Evolutionary conservation across 2,888 invertebrate species (phyloP), one percentile per base, ranked within the genome.

Genomic region (Lasioglossum vierecki): DNA sequence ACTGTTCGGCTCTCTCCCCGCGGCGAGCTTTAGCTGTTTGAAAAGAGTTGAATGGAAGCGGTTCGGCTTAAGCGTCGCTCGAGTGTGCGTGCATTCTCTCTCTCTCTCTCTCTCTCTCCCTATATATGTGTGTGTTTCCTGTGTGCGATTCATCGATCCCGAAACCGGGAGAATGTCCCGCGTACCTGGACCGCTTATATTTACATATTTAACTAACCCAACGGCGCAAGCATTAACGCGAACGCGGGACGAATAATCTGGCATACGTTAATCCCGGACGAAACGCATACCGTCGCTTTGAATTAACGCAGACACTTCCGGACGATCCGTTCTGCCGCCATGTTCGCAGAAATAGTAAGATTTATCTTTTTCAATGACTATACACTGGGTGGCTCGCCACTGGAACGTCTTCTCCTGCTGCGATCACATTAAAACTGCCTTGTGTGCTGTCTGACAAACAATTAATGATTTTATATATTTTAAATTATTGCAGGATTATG

Each of bases 161-260:
- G 83, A 83, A 86, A 85, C 80, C 78, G 71, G 73, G 84, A 82
- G 83, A 85, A 88, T 81, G 88, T 84, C 79, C 88, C 68, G 79
- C 75, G 82, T 85, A 78, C 71, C 86, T 76, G 82, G 63, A 39
- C 83, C 86, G 90, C 87, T 90, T 90, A 88, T 92, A 94, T 94
- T 94, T 93, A 92, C 93, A 93, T 93, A 93, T 93, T 94, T 93
- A 93, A 93, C 93, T 92, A 93, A 92, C 91, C 90, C 90, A 88
- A 90, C 89, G 86, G 88, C 85, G 87, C 83, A 83, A 88, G 90
- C 93, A 92, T 92, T 92, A 92, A 90, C 91, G 89, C 89, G 89
- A 92, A 90, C 90, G 90, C 91, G 84, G 70, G 82, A 81, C 86
- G 90, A 90, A 93, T 93, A 92, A 92, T 91, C 92, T 86, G 88